Evolutionary conservation across 2,113 vertebrate species (phyloP), one percentile per base, ranked within the genome.

Genomic region (Colossoma macropomum): DNA sequence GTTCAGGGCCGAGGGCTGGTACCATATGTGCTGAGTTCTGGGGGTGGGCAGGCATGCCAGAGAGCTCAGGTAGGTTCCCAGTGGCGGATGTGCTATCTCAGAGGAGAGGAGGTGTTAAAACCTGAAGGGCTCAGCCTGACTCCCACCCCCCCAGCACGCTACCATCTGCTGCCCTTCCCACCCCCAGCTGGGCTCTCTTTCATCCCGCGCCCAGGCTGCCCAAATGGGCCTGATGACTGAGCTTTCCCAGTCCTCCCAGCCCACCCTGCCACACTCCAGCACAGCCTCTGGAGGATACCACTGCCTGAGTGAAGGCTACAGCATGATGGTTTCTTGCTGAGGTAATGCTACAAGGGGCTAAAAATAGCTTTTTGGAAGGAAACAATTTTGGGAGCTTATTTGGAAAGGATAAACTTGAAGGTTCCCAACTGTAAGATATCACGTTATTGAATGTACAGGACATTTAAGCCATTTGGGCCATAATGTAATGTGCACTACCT

Each of bases 31-130:
- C 89, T 81, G 87, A 19, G 84, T 86, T 89, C 87, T 89, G 90
- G 89, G 91, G 90, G 90, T 83, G 87, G 89, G 89, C 76, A 86
- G 89, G 84, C 86, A 70, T 75, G 91, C 90, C 91, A 92, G 89
- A 82, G 88, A 90, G 90, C 91, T 90, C 93, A 94, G 92, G 94
- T 93, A 94, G 87, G 87, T 90, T 92, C 88, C 89, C 75, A 84
- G 65, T 92, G 89, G 92, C 89, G 90, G 92, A 93, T 93, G 89
- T 90, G 82, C 82, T 88, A 60, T 84, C 78, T 86, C 93, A 87
- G 84, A 91, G 93, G 93, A 93, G 91, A 89, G 91, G 93, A 94
- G 93, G 93, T 93, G 94, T 93, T 94, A 94, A 94, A 94, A 93
- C 92, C 92, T 95, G 92, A 93, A 93, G 92, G 93, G 92, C 92